Evolutionary conservation across 92 coral and sea anemone genomes (phyloP), one percentile per base, ranked within the genome.

Genomic region (Palythoa caribaeorum): DNA sequence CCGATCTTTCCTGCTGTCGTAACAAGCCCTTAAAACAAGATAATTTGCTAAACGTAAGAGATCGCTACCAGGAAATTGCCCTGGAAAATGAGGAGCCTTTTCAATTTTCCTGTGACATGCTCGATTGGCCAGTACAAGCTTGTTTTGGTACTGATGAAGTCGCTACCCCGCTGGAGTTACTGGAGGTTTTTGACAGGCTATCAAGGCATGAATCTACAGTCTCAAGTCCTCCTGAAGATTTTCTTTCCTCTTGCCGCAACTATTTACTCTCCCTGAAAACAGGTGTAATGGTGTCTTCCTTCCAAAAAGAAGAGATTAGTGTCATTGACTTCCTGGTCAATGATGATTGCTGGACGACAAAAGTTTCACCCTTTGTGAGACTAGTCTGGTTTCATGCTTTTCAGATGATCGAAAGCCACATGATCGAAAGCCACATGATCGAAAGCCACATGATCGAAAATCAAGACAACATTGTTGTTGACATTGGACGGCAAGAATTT

Each of bases 181-280:
- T 14, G 19, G 84, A 78, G 65, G 65, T 78, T 3, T 78, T 47
- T 78, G 84, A 78, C 84, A 78, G 65, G 84, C 62, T 78, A 50
- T 12, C 84, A 47, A 78, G 70, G 84, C 84, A 78, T 78, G 84
- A 78, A 17, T 78, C 84, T 47, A 78, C 63, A 78, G 12, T 78
- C 16, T 78, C 84, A 50, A 78, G 39, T 78, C 84, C 84, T 47
- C 84, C 84, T 78, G 84, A 78, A 78, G 84, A 78, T 21, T 16
- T 50, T 78, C 65, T 78, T 50, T 21, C 65, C 38, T 47, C 28
- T 47, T 78, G 84, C 84, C 84, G 84, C 14, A 47, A 78, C 16
- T 78, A 47, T 50, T 47, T 78, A 78, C 62, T 78, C 44, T 78
- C 88, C 55, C 17, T 55, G 63, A 55, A 55, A 55, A 6, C 63